Evolutionary conservation across 2,888 invertebrate genomes (phyloP), one percentile per base, ranked within the genome.

Genomic region (Nowickia ferox): DNA sequence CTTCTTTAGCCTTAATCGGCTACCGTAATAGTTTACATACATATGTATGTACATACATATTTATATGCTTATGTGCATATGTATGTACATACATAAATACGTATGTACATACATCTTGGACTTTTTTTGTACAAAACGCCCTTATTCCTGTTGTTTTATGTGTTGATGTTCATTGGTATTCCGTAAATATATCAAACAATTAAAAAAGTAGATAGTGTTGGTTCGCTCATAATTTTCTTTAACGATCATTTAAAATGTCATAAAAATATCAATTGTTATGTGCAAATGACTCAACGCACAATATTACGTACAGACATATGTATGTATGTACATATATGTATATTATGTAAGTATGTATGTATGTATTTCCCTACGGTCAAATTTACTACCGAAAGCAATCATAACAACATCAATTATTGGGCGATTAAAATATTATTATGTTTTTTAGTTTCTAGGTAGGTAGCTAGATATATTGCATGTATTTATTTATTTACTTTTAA

Each of bases 181-280:
- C 19, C 38, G 13, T 55, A 76, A 61, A 69, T 46, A 44, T 40
- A 53, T 17, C 44, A 75, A 71, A 40, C 10, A 48, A 51, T 11
- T 11, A 15, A 63, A 63, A 61, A 30, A 30, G 30, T 30, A 30
- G 30, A 38, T 72, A 59, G 69, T 83, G 83, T 78, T 78, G 72
- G 46, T 69, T 86, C 46, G 74, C 75, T 79, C 84, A 75, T 88
- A 85, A 87, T 78, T 84, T 72, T 46, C 30, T 84, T 88, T 87
- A 87, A 87, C 87, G 86, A 77, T 80, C 84, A 57, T 82, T 85
- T 87, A 87, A 87, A 77, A 75, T 84, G 83, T 59, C 81, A 85
- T 84, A 80, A 83, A 87, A 81, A 69, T 68, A 84, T 81, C 83
- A 81, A 85, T 85, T 81, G 84, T 78, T 63, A 63, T 80, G 57